Evolutionary conservation across 2,888 invertebrate genomes (phyloP).

Genomic region (Doris montereyensis): DNA sequence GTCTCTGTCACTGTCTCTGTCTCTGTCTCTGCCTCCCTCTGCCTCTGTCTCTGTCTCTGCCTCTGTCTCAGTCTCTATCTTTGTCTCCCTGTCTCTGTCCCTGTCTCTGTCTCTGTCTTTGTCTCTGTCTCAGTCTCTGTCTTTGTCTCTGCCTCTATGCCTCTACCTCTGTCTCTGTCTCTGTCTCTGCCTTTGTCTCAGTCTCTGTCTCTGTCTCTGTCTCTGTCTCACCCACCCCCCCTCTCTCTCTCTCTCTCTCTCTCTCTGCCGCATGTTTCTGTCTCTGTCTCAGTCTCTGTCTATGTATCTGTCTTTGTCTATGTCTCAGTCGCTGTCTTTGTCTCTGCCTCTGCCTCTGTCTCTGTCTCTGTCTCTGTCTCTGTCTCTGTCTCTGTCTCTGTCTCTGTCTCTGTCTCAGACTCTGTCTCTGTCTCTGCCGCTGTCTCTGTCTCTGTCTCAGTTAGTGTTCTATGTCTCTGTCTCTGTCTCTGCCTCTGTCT

Average conservation of each 20-base stretch:
- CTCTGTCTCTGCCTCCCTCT: conserved; percentile 1
- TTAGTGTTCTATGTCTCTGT: too few species aligned
- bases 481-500: too few species aligned
- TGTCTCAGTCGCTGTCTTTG: background rate
- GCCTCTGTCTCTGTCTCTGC: background rate
- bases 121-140: too few species aligned
- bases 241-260: too few species aligned
- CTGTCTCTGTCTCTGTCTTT: too few species aligned
- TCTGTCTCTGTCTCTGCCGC: background rate
- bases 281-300: too few species aligned
- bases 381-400: conserved; percentile 12
- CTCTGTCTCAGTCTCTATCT: background rate
- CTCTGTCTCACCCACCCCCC: too few species aligned
- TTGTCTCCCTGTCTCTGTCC: conserved; percentile 5
- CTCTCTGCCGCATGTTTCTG: too few species aligned
- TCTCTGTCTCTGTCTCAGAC: background rate
- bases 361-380: background rate
- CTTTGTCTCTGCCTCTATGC: too few species aligned
- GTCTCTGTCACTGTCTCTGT: background rate
- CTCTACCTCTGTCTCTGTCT: too few species aligned
- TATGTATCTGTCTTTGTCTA: background rate
- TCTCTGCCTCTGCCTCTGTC: background rate
- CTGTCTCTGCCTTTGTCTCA: too few species aligned
- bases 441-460: conserved; percentile 11
- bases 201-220: too few species aligned